Evolutionary conservation across 1,140 invertebrate species (phyloP).

Genomic region (Apis mellifera): DNA sequence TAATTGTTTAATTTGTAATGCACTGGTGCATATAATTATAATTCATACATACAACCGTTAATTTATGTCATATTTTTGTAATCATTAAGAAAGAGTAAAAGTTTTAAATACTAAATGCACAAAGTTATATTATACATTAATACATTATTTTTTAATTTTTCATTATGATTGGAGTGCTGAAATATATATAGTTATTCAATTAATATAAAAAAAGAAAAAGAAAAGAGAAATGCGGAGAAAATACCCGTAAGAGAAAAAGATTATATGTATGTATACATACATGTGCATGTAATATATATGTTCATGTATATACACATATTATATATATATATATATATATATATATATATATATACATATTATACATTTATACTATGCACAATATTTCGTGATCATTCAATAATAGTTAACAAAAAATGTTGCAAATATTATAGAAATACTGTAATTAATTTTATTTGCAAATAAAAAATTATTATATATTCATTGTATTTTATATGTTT

Average conservation of each 20-base stretch:
- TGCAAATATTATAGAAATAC: conserved; percentile 30
- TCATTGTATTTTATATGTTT: conserved; percentile 48
- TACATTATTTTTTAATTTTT: conserved; percentile 40
- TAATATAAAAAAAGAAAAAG: conserved; percentile 4
- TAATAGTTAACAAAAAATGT: neutral
- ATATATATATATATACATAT: neutral
- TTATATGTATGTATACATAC: conserved; percentile 18
- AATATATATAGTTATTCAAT: conserved; percentile 46
- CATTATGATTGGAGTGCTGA: conserved; percentile 61
- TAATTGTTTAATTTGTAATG: conserved; percentile 26
- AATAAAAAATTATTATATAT: conserved; percentile 63
- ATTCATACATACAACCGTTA: conserved; percentile 20
- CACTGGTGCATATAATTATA: conserved; percentile 30
- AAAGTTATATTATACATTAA: conserved; percentile 31
- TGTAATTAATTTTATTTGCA: conserved; percentile 53
- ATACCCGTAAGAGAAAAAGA: neutral
- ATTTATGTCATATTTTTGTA: conserved; percentile 24
- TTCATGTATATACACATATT: conserved; percentile 3
- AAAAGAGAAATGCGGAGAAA: neutral
- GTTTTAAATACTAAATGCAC: conserved; percentile 34
- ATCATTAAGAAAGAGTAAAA: conserved; percentile 4
- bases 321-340: conserved; percentile 25
- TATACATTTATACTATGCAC: conserved; percentile 23
- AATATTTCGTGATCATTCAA: conserved; percentile 38
- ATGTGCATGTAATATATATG: conserved; percentile 13